Base-by-base conservation (phyloP, 1,140 invertebrate species). In the Oncopeltus fasciatus region DNA sequence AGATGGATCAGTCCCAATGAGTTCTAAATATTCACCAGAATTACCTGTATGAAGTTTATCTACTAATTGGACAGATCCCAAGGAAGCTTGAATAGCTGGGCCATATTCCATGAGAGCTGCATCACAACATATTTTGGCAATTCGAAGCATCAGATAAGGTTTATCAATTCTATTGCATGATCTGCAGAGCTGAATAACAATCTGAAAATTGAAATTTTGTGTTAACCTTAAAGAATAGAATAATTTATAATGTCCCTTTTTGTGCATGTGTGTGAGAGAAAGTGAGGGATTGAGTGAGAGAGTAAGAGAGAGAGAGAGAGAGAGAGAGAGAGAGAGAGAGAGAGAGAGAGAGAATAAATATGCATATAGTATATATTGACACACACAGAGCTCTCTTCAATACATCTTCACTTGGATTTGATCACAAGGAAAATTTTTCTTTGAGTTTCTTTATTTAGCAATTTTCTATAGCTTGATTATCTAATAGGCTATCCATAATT, bases 21-120 rank as follows among this genome's bases (percentile, higher is more conserved):
- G 70, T 70, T 90, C 87, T 46, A 89, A 72, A 69, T 89, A 89
- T 70, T 88, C 85, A 71, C 75, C 88, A 47, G 81, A 81, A 57
- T 78, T 73, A 28, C 82, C 83, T 64, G 81, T 83, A 69, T 90
- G 87, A 61, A 88, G 80, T 72, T 89, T 88, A 70, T 92, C 89
- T 1, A 86, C 83, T n/a, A 91, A 71, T 67, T 87, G 76, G 57
- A 89, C 75, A 18, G 80, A 80, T 16, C 83, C 82, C 1, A 90
- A 72, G 24, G 83, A 84, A 46, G 87, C 77, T 72, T 90, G 87
- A 20, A 88, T 74, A 0, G 87, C 87, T 12, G 86, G 83, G 0
- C 89, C 89, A 69, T 81, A 89, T 67, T 83, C 81, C 83, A 90
- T 88, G 29, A 87, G 72, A 0, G 87, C 87, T 43, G 82, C 76